Evolutionary conservation across 2,113 vertebrate genomes (phyloP).

Genomic region (Erinaceus europaeus): DNA sequence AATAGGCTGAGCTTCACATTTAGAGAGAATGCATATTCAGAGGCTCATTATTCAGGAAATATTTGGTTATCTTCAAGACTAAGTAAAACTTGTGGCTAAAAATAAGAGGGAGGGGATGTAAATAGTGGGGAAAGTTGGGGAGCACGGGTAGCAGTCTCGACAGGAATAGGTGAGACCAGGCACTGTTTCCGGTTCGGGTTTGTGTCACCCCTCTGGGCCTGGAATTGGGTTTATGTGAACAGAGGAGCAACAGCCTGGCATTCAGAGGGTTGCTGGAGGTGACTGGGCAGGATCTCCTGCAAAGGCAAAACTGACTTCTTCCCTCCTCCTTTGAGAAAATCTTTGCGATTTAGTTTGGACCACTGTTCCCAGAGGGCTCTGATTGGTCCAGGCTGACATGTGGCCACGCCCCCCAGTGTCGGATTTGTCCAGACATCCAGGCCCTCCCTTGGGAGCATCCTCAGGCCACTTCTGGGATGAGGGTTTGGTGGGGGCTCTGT

Average conservation of each 20-base stretch:
- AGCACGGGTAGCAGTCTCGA: neutral
- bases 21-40: slow-evolving; percentile 77
- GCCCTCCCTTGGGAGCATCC: too few relatives aligned
- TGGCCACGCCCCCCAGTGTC: too few relatives aligned
- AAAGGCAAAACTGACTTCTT: too few relatives aligned
- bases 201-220: too few relatives aligned
- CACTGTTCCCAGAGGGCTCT: too few relatives aligned
- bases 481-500: too few relatives aligned
- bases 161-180: neutral
- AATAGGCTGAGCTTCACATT: slow-evolving; percentile 71
- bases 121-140: slow-evolving; percentile 56
- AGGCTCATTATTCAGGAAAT: slow-evolving; percentile 74
- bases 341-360: too few relatives aligned
- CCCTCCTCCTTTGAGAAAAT: too few relatives aligned
- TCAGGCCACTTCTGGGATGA: too few relatives aligned
- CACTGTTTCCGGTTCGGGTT: slow-evolving; percentile 17
- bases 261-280: neutral
- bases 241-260: neutral
- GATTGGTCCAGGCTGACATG: too few relatives aligned
- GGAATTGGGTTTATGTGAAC: neutral
- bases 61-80: slow-evolving; percentile 75
- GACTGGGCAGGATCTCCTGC: too few relatives aligned
- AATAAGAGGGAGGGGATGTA: slow-evolving; percentile 61
- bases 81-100: slow-evolving; percentile 66
- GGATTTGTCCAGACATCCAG: too few relatives aligned